These are phyloP conservation scores for Sebastes diaconus DNA, from an alignment of 2,797 vertebrate genomes.

Conservation along the genomic window DNA sequence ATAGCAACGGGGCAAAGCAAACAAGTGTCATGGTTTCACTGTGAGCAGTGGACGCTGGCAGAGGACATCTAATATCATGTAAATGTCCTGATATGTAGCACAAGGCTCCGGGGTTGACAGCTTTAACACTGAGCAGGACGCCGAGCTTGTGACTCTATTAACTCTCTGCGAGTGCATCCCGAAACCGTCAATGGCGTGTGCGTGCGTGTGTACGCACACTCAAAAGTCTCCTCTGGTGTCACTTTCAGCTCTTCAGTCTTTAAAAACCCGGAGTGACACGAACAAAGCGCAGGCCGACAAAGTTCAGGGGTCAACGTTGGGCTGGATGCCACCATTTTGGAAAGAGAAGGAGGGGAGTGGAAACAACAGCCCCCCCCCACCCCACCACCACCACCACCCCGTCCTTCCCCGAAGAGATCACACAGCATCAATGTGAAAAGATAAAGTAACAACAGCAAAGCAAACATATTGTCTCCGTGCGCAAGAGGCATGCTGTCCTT, in stretches of 20 bases:
- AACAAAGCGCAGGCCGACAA: slow-evolving; percentile 74
- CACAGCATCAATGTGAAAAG: slow-evolving; percentile 18
- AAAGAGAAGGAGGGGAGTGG: slow-evolving; percentile 32
- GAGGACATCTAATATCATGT: slow-evolving; percentile 83
- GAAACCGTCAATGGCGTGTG: slow-evolving; percentile 71
- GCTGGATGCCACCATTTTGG: slow-evolving; percentile 71
- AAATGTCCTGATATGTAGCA: slow-evolving; percentile 82
- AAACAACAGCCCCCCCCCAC: slow-evolving; percentile 35
- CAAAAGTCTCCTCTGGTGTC: slow-evolving; percentile 65
- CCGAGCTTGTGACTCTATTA: slow-evolving; percentile 79
- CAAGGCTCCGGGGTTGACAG: slow-evolving; percentile 75
- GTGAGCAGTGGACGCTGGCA: slow-evolving; percentile 53
- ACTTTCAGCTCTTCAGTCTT: slow-evolving; percentile 74
- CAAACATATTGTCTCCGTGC: slow-evolving; percentile 24
- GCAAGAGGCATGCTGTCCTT: neutral
- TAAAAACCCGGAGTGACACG: slow-evolving; percentile 63
- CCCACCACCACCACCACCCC: neutral
- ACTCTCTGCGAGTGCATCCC: slow-evolving; percentile 62
- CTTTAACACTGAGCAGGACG: slow-evolving; percentile 77
- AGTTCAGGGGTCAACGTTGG: slow-evolving; percentile 75
- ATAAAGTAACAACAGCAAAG: slow-evolving; percentile 17
- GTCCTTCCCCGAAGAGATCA: slow-evolving; percentile 10
- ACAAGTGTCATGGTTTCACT: slow-evolving; percentile 78
- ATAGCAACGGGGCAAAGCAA: slow-evolving; percentile 82
- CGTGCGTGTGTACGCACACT: slow-evolving; percentile 15